Base-by-base conservation (phyloP, 2,888 invertebrate species). In the Nematopogon swammerdamellus region DNA sequence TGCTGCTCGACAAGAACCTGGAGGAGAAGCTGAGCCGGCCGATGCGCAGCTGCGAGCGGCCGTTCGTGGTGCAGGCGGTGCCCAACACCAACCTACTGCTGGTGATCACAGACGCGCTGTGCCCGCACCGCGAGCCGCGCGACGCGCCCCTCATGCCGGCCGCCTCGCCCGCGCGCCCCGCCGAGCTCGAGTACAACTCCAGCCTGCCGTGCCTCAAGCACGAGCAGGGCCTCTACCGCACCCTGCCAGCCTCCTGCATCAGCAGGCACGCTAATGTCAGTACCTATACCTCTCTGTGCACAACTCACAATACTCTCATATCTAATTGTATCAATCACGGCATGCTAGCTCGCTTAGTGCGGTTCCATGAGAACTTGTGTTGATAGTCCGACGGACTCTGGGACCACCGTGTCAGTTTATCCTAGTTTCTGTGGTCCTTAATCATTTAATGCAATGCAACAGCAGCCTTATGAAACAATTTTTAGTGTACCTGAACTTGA, bases 81-180 rank as follows among this genome's bases (percentile, higher is more conserved):
- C 87, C 88, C 52, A 83, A 84, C 56, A 92, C 89, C 49, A 93
- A 92, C 64, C 82, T 93, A 72, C 72, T 94, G 51, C 74, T 93
- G 60, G 72, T 93, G 45, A 89, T 91, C 17, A 85, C 91, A n/a
- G 86, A 91, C 61, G 79, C 74, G 17, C 71, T 83, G 52, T 90
- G 89, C 61, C 77, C 80, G 1, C 69, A 68, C 49, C 73, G 72
- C 2, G 82, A 81, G 1, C 62, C 73, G 1, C 57, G 77, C 25
- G 68, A 76, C 53, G 61, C 72, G 2, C 72, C 74, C 1, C 66
- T 70, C 11, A 63, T 66, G 56, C 69, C 70, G 10, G 44, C 49
- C 1, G 45, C 55, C n/a, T n/a, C n/a, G n/a, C 16, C 30, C 48
- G 3, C 49, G 52, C 4, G 4, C 10, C 25, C 25, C 5, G 25